Percentiles rank a stretch among this genome's conserved stretches.
These are phyloP conservation scores for Drosophila paramelanica DNA, from an alignment of 2,888 invertebrate species.

Conservation along the genomic window DNA sequence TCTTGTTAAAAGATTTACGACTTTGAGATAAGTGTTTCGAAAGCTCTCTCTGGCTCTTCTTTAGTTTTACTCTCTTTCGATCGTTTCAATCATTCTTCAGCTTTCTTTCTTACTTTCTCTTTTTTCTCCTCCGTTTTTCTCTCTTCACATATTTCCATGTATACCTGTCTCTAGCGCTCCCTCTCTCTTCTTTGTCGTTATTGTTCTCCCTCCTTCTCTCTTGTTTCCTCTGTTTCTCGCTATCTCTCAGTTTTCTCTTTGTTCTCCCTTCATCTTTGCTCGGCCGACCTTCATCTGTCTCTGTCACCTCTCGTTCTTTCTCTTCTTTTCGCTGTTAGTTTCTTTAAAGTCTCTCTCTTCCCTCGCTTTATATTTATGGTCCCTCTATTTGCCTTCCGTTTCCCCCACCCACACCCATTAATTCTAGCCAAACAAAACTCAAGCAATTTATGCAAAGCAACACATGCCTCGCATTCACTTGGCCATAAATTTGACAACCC, in stretches of 20 bases:
- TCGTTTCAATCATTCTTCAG: no score
- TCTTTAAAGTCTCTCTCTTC: conserved; percentile 3
- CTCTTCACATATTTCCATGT: no score
- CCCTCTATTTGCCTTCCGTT: conserved; percentile 12
- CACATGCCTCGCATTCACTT: conserved; percentile 56
- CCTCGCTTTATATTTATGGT: not conserved
- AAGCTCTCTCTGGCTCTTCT: not conserved
- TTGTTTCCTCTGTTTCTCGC: not conserved
- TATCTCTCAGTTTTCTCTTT: not conserved
- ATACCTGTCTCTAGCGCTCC: no score
- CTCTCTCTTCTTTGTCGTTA: no score
- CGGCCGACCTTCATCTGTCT: no score
- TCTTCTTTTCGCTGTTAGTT: conserved; percentile 3
- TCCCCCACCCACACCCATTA: conserved; percentile 54
- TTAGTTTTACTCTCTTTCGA: not conserved
- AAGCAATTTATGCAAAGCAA: conserved; percentile 76
- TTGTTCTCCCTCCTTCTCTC: no score
- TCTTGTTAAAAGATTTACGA: not conserved
- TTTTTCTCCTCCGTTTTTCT: no score
- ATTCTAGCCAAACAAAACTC: conserved; percentile 73
- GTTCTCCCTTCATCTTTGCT: no score
- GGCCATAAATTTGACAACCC: conserved; percentile 41
- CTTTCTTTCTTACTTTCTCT: no score
- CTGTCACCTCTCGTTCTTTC: no score
- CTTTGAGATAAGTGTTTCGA: not conserved